phyloP scores from a whole-genome alignment of 2,888 invertebrate genomes.

The Pammene fasciana region DNA sequence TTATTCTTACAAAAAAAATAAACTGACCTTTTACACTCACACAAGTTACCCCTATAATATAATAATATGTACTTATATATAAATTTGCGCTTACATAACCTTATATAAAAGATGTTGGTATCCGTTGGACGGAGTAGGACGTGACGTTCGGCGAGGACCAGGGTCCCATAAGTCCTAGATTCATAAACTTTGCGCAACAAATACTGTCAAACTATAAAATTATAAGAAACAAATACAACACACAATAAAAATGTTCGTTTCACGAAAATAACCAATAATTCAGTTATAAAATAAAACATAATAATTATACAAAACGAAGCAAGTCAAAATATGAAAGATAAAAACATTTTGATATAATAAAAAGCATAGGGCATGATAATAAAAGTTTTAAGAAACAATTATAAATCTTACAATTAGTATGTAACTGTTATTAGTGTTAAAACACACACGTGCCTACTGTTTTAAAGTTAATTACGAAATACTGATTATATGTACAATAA shows the following conservation, averaged over 20 bases:
- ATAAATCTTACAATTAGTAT: constrained; percentile 40
- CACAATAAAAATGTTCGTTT: constrained; percentile 62
- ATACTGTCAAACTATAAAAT: constrained; percentile 35
- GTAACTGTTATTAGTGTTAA: constrained; percentile 39
- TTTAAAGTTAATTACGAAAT: constrained; percentile 37
- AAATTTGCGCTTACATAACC: constrained; percentile 32
- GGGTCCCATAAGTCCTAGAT: constrained; percentile 19
- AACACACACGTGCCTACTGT: constrained; percentile 27
- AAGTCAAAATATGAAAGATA: constrained; percentile 39
- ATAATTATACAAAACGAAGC: constrained; percentile 44
- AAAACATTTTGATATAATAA: constrained; percentile 40
- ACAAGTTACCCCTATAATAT: background rate
- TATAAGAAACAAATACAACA: constrained; percentile 38
- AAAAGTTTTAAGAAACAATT: constrained; percentile 38
- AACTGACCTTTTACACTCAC: constrained; percentile 16
- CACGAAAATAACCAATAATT: constrained; percentile 69
- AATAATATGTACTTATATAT: constrained; percentile 9
- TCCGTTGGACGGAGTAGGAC: constrained; percentile 41
- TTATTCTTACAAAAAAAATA: constrained; percentile 16
- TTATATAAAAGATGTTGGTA: constrained; percentile 32
- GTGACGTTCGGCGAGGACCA: constrained; percentile 21
- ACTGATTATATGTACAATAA: constrained; percentile 58
- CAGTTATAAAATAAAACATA: constrained; percentile 41
- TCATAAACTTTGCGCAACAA: constrained; percentile 30
- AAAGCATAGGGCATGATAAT: constrained; percentile 44